phyloP scores from a whole-genome alignment of 2,888 invertebrate species.

The Drosophila kuntzei region DNA sequence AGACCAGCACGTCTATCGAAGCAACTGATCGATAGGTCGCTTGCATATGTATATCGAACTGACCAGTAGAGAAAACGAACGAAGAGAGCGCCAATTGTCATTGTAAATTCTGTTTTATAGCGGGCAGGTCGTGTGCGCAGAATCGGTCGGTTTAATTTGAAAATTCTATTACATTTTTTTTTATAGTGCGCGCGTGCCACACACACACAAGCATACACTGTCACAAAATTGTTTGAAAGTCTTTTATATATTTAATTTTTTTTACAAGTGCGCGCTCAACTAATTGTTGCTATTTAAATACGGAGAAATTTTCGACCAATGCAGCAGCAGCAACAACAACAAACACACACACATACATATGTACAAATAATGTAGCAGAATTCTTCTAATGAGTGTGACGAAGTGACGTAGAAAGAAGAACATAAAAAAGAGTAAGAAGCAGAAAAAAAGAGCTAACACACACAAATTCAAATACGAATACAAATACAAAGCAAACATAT shows the following conservation, averaged over 20 bases:
- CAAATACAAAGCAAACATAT: constrained; percentile 25
- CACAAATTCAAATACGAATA: constrained; percentile 17
- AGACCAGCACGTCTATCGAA: neutral
- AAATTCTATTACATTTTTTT: constrained; percentile 31
- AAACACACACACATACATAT: constrained; percentile 25
- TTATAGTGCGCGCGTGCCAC: constrained; percentile 62
- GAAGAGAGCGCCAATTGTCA: constrained; percentile 30
- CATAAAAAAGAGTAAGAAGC: constrained; percentile 24
- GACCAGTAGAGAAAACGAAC: neutral
- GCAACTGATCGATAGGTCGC: constrained; percentile 11
- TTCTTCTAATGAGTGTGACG: constrained; percentile 67
- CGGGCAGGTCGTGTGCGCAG: constrained; percentile 59
- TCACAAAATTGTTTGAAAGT: constrained; percentile 44
- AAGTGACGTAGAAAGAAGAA: constrained; percentile 68
- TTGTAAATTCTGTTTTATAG: constrained; percentile 55
- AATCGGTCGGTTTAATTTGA: constrained; percentile 53
- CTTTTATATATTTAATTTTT: constrained; percentile 33
- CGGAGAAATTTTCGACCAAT: constrained; percentile 21
- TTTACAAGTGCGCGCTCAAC: constrained; percentile 53
- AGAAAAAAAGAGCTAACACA: constrained; percentile 49
- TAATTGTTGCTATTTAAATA: neutral
- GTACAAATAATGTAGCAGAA: constrained; percentile 67
- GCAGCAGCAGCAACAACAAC: constrained; percentile 25
- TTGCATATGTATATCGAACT: constrained; percentile 19
- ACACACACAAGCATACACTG: constrained; percentile 31